Base-by-base conservation (phyloP, 30 jellyfish, hydroid and myxozoan genomes). In the Aurelia sp. region DNA sequence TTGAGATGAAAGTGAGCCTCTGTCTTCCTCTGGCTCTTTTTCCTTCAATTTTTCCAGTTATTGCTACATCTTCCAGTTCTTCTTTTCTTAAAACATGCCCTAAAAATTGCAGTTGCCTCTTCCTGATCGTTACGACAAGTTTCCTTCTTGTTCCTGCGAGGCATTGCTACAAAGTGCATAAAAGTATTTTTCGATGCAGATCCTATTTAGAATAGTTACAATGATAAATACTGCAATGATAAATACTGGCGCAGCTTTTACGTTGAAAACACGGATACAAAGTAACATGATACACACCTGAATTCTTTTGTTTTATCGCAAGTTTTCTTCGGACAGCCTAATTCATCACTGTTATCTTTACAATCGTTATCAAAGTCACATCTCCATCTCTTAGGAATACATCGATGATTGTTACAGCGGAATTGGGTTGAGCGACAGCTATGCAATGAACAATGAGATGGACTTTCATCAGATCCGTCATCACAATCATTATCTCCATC, bases 401-500 rank as follows among this genome's bases (percentile, higher is more conserved):
- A 95, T 15, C 95, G 89, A 47, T 84, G 81, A 51, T 95, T 90
- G 70, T 55, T 73, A 74, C 99, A 95, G 15, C 84, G 78, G 69
- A 87, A 85, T 47, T 90, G 96, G 57, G 71, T 76, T 11, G 91
- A 44, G 72, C 72, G 68, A 81, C 99, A 95, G 10, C 81, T 89
- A 71, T 76, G 89, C 15, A 88, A 58, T 3, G 79, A 59, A 48
- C 99, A 95, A 15, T 74, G 89, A 11, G 66, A 53, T 16, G 91
- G 48, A 35, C 91, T 84, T 71, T 95, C 99, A 70, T 95, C 99
- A 11, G 98, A 91, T 17, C 90, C 87, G 71, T 95, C 99, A 51
- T 77, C 89, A 64, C 99, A 95, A 73, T 95, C 99, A 62, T 89
- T 79, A 61, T 95, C 99, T 16, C 97, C 98, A 64, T 95, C 99